These are phyloP conservation scores for Dreissena rostriformis DNA, from an alignment of 1,140 invertebrate species.

Conservation along the genomic window DNA sequence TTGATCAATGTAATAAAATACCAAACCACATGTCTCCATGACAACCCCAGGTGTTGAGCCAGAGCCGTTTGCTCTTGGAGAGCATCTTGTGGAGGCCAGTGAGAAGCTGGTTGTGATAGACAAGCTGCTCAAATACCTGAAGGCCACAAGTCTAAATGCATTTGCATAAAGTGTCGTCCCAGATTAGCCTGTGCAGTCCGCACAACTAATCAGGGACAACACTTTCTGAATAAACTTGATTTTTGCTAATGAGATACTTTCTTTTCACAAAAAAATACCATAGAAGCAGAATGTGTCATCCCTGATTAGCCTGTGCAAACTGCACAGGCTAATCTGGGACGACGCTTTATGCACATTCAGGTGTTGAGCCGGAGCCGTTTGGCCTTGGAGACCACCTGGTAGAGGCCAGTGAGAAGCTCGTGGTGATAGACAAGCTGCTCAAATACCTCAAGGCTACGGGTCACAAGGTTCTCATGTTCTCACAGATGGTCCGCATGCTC, in stretches of 20 bases:
- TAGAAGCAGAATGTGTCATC: too few relatives aligned
- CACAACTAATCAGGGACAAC: too few relatives aligned
- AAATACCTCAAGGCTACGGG: slow-evolving; percentile 91
- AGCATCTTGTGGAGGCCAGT: slow-evolving; percentile 80
- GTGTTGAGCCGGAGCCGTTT: slow-evolving; percentile 81
- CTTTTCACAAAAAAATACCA: too few relatives aligned
- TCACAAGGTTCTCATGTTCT: slow-evolving; percentile 97
- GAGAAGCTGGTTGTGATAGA: slow-evolving; percentile 96
- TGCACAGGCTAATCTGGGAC: too few relatives aligned
- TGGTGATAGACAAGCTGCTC: slow-evolving; percentile 92
- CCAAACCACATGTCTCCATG: too few relatives aligned
- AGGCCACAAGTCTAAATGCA: slow-evolving; percentile 94
- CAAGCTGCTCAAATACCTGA: slow-evolving; percentile 89
- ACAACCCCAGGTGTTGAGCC: slow-evolving; percentile 66
- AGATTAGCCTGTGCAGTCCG: too few relatives aligned
- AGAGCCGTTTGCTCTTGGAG: slow-evolving; percentile 81
- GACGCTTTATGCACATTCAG: too few relatives aligned
- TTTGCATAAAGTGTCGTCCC: slow-evolving; percentile 98
- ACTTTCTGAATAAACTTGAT: too few relatives aligned
- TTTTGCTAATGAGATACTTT: too few relatives aligned
- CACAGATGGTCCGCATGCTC: slow-evolving; percentile 99
- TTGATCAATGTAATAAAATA: too few relatives aligned
- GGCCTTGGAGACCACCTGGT: slow-evolving; percentile 81
- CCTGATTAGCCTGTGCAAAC: too few relatives aligned
- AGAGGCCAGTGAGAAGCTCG: slow-evolving; percentile 89